These are phyloP conservation scores for Montipora sp. DNA, from an alignment of 64 coral and sea anemone genomes.

Conservation along the genomic window DNA sequence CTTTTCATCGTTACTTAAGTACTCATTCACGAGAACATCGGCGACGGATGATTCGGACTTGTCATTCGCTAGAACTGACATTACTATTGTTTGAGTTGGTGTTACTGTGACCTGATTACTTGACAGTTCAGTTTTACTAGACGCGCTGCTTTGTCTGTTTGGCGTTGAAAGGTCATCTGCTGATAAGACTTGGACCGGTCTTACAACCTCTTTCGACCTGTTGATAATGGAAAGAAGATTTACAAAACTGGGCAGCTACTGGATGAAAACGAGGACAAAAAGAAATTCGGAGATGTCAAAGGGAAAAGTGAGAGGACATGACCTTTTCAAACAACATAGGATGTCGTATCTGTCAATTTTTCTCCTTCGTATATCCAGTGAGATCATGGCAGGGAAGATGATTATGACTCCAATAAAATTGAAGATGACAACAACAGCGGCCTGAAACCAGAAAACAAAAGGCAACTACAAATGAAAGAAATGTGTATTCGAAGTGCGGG, in stretches of 20 bases:
- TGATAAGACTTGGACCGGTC: background rate
- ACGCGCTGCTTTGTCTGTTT: background rate
- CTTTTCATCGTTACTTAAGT: background rate
- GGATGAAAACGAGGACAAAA: background rate
- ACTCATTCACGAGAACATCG: slow-evolving; percentile 5
- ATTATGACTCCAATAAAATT: slow-evolving; percentile 84
- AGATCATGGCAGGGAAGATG: slow-evolving; percentile 96
- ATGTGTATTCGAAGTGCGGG: too few relatives aligned
- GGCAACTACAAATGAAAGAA: background rate
- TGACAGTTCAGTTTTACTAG: background rate
- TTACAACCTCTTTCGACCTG: background rate
- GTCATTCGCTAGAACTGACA: background rate
- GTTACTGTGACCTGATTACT: background rate
- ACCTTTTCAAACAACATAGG: slow-evolving; percentile 86
- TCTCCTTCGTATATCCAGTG: slow-evolving; percentile 83
- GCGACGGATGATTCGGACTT: slow-evolving; percentile 32
- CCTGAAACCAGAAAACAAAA: slow-evolving; percentile 45
- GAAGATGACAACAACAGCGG: slow-evolving; percentile 85
- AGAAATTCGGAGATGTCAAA: background rate
- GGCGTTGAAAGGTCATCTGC: background rate
- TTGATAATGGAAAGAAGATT: background rate
- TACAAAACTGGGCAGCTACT: background rate
- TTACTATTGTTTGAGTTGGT: slow-evolving; percentile 2
- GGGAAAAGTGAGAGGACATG: background rate
- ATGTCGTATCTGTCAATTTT: slow-evolving; percentile 83